Base-by-base conservation (phyloP, 1,140 invertebrate genomes). In the Aphelenchoides besseyi region DNA sequence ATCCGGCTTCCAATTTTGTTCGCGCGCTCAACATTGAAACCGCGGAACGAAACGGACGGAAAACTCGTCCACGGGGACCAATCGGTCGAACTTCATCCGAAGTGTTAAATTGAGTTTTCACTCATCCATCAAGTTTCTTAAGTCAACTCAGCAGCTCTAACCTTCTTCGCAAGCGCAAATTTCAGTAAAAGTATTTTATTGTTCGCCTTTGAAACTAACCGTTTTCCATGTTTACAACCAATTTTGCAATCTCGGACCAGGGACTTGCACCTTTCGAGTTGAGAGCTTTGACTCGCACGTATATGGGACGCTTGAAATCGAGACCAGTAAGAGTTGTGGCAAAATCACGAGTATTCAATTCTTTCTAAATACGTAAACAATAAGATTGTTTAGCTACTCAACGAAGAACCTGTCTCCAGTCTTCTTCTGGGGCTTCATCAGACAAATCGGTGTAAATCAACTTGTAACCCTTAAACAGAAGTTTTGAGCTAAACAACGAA, bases 301-400 rank as follows among this genome's bases (percentile, higher is more conserved):
- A 82, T 74, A 87, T 86, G 0, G 85, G 86, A 1, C 74, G 76
- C 59, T 87, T 86, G 2, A 81, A 79, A 26, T 79, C 74, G 35
- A 87, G 78, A 33, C 81, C 79, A 52, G 70, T 75, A 76, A 98
- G 92, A 3, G 94, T 97, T 16, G 94, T 95, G 78, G 96, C 86
- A 79, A 92, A 91, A 84, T 91, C 94, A 85, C 93, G 94, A 85
- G 95, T 48, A 92, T 74, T 95, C 92, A 87, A 91, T 90, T 87
- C 74, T 32, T 75, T 68, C 77, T 75, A 54, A 72, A 79, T 23
- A 8, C 32, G 26, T 5, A 5, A 33, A 5, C 5, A 23, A 8
- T 8, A 33, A 77, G 33, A 55, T 59, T 28, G 48, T 29, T 12
- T 3, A 73, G 18, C 18, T 9, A 54, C 8, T 30, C 61, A 16